phyloP scores from a whole-genome alignment of 2,888 invertebrate species.

The Abrostola tripartita region DNA sequence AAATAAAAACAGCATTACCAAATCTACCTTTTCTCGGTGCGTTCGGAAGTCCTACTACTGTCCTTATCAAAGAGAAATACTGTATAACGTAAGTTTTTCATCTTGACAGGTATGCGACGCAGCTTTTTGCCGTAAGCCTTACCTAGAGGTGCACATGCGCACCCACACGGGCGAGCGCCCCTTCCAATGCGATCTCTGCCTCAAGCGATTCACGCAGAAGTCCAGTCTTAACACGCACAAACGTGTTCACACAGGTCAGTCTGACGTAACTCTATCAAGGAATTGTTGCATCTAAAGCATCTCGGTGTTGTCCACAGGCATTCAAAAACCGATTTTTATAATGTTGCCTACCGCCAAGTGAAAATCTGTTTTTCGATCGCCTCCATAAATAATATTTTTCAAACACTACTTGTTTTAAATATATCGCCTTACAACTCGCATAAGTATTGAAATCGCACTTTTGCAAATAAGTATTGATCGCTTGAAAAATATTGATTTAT shows the following conservation, averaged over 20 bases:
- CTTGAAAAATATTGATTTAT: conserved; percentile 59
- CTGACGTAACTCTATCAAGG: conserved; percentile 26
- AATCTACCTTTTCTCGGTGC: no score
- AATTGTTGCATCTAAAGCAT: conserved; percentile 42
- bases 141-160: conserved; percentile 94
- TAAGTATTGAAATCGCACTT: conserved; percentile 27
- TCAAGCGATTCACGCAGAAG: conserved; percentile 94
- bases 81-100: conserved; percentile 25
- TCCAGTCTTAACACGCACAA: conserved; percentile 94
- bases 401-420: conserved; percentile 46
- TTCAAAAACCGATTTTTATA: conserved; percentile 44
- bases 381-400: conserved; percentile 59
- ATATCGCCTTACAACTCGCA: conserved; percentile 20
- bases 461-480: conserved; percentile 24
- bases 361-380: conserved; percentile 49
- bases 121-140: conserved; percentile 94
- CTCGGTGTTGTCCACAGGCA: conserved; percentile 49
- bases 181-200: conserved; percentile 92
- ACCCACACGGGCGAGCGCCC: conserved; percentile 93
- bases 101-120: conserved; percentile 90
- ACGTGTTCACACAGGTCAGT: conserved; percentile 91
- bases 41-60: background rate
- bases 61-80: background rate
- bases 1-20: no score
- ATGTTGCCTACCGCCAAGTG: background rate